Percentiles rank a stretch among this genome's conserved stretches.
Conservation (phyloP, 2,888 invertebrate genomes). For the Tetropium fuscum region DNA sequence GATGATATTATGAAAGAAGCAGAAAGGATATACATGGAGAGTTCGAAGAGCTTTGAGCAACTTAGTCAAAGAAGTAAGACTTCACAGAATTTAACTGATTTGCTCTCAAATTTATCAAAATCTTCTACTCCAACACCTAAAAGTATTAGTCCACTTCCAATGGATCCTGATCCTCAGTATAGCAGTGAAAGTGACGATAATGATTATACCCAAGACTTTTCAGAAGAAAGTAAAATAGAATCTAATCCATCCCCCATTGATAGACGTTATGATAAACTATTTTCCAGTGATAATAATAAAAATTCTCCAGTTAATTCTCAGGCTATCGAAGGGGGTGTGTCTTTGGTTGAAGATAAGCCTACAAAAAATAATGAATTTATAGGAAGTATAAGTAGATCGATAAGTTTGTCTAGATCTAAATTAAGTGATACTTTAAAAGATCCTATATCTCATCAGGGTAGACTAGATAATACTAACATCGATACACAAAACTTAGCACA, state of each 20-base stretch:
- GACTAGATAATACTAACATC: neutral
- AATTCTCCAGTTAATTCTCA: neutral
- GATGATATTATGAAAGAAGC: conserved; percentile 73
- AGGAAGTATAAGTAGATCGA: neutral
- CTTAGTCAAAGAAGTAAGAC: conserved; percentile 63
- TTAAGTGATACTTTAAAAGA: conserved; percentile 10
- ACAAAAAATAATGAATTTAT: neutral
- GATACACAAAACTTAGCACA: conserved; percentile 24
- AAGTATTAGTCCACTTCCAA: conserved; percentile 61
- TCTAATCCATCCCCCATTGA: conserved; percentile 38
- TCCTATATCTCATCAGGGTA: neutral
- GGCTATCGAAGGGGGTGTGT: conserved; percentile 27
- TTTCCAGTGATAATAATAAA: conserved; percentile 5
- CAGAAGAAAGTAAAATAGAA: conserved; percentile 53
- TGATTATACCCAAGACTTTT: conserved; percentile 61
- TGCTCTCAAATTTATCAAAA: conserved; percentile 52
- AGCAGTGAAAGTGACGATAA: conserved; percentile 45
- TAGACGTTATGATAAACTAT: neutral
- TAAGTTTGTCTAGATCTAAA: conserved; percentile 30
- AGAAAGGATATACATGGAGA: conserved; percentile 67
- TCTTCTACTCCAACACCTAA: conserved; percentile 62
- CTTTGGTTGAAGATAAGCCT: conserved; percentile 14
- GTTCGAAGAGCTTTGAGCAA: conserved; percentile 66
- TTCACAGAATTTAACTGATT: conserved; percentile 61
- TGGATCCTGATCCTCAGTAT: conserved; percentile 50